Evolutionary conservation across 2,797 vertebrate genomes (phyloP).

Genomic region (Babyrousa celebensis): DNA sequence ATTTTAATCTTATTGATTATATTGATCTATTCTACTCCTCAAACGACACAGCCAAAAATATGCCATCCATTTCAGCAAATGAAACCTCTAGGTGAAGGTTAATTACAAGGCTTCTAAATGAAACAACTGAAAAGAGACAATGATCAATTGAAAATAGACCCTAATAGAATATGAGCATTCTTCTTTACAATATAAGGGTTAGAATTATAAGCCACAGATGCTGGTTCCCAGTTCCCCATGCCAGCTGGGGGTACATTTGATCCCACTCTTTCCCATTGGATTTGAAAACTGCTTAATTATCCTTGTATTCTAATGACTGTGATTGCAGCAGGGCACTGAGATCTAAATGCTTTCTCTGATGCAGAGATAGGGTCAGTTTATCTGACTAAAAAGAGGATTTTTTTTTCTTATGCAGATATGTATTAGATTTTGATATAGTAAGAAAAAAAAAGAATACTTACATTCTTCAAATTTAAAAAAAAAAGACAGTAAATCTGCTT

Average conservation of each 20-base stretch:
- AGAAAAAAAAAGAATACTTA: conserved; percentile 46
- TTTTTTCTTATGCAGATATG: background rate
- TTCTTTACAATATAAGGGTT: conserved; percentile 76
- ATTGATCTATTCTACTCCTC: conserved; percentile 83
- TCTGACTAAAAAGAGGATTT: background rate
- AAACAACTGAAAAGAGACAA: conserved; percentile 85
- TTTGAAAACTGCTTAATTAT: conserved; percentile 82
- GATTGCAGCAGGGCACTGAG: conserved; percentile 60
- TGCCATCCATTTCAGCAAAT: conserved; percentile 80
- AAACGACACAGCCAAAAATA: conserved; percentile 84
- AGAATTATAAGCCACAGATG: conserved; percentile 85
- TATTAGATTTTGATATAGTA: conserved; percentile 35
- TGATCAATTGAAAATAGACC: conserved; percentile 84
- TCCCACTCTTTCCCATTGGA: conserved; percentile 78
- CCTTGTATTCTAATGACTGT: conserved; percentile 68
- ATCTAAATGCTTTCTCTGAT: conserved; percentile 57
- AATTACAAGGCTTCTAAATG: conserved; percentile 83
- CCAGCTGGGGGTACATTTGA: conserved; percentile 82
- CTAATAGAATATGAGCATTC: conserved; percentile 78
- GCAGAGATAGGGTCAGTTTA: conserved; percentile 7
- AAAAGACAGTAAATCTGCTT: background rate
- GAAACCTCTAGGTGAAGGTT: conserved; percentile 84
- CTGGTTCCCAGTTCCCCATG: conserved; percentile 75
- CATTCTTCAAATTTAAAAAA: conserved; percentile 21
- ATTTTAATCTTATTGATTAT: conserved; percentile 86